Percentiles rank a stretch among this genome's conserved stretches.
phyloP scores from a whole-genome alignment of 2,113 vertebrate species.

The Mellivora capensis region DNA sequence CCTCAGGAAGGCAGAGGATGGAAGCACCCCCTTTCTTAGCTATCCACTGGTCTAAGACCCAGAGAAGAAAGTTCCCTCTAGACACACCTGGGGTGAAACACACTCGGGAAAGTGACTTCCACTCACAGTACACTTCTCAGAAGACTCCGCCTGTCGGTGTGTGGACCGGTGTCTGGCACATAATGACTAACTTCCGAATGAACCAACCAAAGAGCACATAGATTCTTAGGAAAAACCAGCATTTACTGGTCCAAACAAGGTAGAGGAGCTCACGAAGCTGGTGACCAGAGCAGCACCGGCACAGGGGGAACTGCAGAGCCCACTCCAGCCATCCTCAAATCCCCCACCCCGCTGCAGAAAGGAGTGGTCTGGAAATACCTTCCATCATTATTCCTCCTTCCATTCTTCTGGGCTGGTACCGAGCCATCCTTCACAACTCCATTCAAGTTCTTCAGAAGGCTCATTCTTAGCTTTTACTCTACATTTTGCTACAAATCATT shows the following conservation, averaged over 20 bases:
- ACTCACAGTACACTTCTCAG: rapidly evolving
- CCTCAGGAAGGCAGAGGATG: rapidly evolving
- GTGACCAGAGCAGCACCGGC: background rate
- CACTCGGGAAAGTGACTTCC: background rate
- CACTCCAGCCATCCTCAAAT: background rate
- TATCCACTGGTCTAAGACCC: rapidly evolving
- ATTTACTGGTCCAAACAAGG: background rate
- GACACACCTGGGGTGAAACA: background rate
- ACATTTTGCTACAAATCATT: conserved; percentile 14
- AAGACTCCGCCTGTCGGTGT: no score
- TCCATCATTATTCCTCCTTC: background rate
- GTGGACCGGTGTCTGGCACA: background rate
- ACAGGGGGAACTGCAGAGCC: background rate
- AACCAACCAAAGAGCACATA: background rate
- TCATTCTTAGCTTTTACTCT: conserved; percentile 13
- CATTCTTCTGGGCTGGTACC: background rate
- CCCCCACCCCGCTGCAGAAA: background rate
- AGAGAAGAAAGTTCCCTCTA: background rate
- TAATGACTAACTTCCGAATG: background rate
- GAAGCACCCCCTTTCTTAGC: background rate
- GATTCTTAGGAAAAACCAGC: background rate
- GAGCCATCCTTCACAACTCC: background rate
- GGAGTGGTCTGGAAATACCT: background rate
- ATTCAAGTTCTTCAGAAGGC: conserved; percentile 43
- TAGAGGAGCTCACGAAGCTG: rapidly evolving